Evolutionary conservation across 1,140 invertebrate genomes (phyloP), one percentile per base, ranked within the genome.

Genomic region (Sesamia nonagrioides): DNA sequence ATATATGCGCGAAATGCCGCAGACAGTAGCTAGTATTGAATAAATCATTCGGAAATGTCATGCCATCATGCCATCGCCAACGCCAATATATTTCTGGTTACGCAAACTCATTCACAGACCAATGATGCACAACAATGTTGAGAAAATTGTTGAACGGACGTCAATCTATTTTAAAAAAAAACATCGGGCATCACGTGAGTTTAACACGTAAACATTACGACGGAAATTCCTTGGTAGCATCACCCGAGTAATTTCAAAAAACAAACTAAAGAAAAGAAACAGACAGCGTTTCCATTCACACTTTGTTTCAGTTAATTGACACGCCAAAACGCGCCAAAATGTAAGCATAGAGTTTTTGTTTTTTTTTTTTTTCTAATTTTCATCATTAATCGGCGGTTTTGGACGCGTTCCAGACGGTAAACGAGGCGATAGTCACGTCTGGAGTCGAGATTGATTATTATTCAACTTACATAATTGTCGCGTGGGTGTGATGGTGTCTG

Each of bases 181-280:
- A 72, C 81, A 63, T 54, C 56, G 52, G 68, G 18, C 68, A 89
- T 93, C 91, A 93, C 92, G 91, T 92, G 91, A 92, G 80, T 77
- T 21, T 13, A 61, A 78, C 54, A 85, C 87, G 88, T 88, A 92
- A 89, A 91, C 83, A 89, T 69, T 74, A 52, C 63, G 66, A 82
- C 78, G 85, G 84, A 92, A 85, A 88, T 86, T 85, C 21, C 66
- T 71, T 71, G 40, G 72, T 60, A 60, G 11, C 40, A 37, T 35
- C n/a, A 35, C 27, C 35, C 40, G 75, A 52, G 42, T 48, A 40
- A 27, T 40, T 77, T 82, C 79, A 66, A 83, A 77, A 82, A 85
- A 84, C 33, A 79, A 58, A 35, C 61, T 54, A 63, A 82, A 17
- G 66, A 66, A 79, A 56, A 68, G 79, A 80, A 77, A 75, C 27